Evolutionary conservation across 1,140 invertebrate species (phyloP).

Genomic region (Ctenoplectra terminalis): DNA sequence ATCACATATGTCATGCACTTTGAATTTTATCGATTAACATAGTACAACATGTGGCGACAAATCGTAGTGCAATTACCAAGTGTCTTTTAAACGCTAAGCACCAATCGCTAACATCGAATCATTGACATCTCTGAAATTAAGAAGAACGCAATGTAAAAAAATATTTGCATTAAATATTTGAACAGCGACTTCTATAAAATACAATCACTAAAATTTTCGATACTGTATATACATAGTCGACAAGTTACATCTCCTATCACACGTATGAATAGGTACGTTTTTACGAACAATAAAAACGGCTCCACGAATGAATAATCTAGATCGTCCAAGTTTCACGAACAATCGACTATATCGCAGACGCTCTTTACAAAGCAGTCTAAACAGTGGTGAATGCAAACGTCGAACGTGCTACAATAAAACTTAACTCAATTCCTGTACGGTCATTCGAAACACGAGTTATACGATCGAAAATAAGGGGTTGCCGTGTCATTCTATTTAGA

Average conservation of each 20-base stretch:
- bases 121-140: background rate
- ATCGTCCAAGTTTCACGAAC: no score
- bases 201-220: background rate
- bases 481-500: no score
- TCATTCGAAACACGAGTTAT: no score
- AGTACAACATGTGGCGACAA: background rate
- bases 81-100: background rate
- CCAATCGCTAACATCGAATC: background rate
- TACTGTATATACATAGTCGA: background rate
- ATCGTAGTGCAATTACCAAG: slow-evolving; percentile 4
- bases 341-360: no score
- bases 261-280: background rate
- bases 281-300: background rate
- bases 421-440: no score
- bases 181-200: background rate
- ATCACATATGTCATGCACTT: background rate
- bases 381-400: no score
- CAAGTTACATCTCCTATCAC: background rate
- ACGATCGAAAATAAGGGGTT: no score
- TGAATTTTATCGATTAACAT: background rate
- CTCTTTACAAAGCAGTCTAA: no score
- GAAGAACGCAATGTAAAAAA: background rate
- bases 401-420: no score
- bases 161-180: background rate
- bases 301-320: background rate